These are phyloP conservation scores for Daktulosphaira vitifoliae DNA, from an alignment of 1,140 invertebrate species.

Conservation along the genomic window DNA sequence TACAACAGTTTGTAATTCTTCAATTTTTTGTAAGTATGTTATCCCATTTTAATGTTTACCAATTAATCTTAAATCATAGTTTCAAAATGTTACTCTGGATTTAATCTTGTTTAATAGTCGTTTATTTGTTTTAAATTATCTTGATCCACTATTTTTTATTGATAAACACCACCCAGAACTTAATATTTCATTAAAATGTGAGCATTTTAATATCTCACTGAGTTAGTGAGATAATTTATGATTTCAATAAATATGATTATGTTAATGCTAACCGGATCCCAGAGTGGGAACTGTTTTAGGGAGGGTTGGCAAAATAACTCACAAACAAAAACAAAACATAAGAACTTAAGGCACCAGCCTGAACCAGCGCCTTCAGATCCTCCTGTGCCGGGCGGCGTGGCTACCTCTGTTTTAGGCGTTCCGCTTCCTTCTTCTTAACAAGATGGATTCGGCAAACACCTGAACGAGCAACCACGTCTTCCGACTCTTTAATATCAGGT, in stretches of 20 bases:
- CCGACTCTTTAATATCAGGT: too few species aligned
- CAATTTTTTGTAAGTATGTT: conserved; percentile 2
- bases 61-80: not conserved
- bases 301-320: too few species aligned
- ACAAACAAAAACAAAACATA: too few species aligned
- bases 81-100: not conserved
- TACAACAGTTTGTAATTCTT: not conserved
- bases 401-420: too few species aligned
- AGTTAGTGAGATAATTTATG: not conserved
- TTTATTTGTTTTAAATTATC: not conserved
- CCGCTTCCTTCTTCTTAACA: too few species aligned
- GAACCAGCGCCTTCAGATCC: too few species aligned
- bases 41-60: not conserved
- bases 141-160: not conserved
- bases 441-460: too few species aligned
- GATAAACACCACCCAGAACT: not conserved
- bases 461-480: too few species aligned
- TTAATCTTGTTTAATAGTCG: not conserved
- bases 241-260: not conserved
- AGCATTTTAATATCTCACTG: not conserved
- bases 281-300: too few species aligned
- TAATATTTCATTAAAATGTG: not conserved
- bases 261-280: too few species aligned
- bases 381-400: too few species aligned
- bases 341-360: too few species aligned